phyloP scores from a whole-genome alignment of 1,140 invertebrate genomes.

The Idris sp. region DNA sequence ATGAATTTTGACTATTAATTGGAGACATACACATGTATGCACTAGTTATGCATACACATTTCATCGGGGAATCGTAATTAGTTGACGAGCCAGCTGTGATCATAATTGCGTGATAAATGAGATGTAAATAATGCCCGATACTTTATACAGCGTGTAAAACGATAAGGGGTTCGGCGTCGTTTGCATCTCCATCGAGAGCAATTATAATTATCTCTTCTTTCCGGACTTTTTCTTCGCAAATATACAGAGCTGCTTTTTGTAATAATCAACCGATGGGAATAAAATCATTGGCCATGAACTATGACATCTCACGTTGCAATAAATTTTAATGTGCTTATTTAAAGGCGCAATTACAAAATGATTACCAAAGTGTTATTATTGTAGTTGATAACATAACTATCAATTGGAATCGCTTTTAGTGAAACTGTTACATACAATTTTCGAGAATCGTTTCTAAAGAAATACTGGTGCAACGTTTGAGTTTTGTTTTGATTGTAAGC shows the following conservation, averaged over 20 bases:
- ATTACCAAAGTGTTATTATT: slow-evolving; percentile 20
- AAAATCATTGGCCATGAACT: slow-evolving; percentile 52
- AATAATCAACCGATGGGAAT: slow-evolving; percentile 42
- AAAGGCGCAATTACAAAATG: slow-evolving; percentile 33
- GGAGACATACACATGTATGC: no score
- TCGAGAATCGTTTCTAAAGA: no score
- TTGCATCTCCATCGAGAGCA: slow-evolving; percentile 22
- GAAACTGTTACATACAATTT: no score
- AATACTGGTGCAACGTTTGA: no score
- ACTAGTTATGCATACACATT: no score
- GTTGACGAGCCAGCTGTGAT: slow-evolving; percentile 11
- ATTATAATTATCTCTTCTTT: slow-evolving; percentile 38
- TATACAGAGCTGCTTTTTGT: slow-evolving; percentile 28
- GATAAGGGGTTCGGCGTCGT: slow-evolving; percentile 21
- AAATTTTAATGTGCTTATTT: slow-evolving; percentile 41
- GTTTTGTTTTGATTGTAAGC: no score
- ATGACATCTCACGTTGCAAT: slow-evolving; percentile 24
- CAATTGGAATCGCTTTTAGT: no score
- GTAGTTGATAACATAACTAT: no score
- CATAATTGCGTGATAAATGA: slow-evolving; percentile 39
- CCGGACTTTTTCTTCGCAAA: slow-evolving; percentile 53
- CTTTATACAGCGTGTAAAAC: slow-evolving; percentile 37
- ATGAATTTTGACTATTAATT: no score
- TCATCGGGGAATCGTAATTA: slow-evolving; percentile 41
- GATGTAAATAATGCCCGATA: slow-evolving; percentile 41